Base-by-base conservation (phyloP, 2,888 invertebrate species). In the Clivina fossor region DNA sequence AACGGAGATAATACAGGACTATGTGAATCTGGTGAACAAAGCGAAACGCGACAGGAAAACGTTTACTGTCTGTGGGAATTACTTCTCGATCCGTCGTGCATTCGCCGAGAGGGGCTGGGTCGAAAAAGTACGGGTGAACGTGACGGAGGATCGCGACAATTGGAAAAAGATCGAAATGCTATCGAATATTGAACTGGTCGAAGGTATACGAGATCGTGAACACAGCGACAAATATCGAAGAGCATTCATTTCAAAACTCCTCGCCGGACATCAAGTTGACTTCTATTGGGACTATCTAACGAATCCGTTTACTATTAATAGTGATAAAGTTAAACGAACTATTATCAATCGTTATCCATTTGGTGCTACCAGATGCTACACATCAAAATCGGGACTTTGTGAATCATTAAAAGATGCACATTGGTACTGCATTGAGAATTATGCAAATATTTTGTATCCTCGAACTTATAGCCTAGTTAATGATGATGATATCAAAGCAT, bases 21-120 rank as follows among this genome's bases (percentile, higher is more conserved):
- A 80, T 20, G 79, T 77, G 70, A 69, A 64, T 2, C 67, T 74
- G 59, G 81, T 80, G 9, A 68, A 74, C 4, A 65, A 62, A 40
- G 82, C 82, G n/a, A 76, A 79, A 49, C 69, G 66, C 60, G 66
- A 76, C 8, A 73, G 71, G 51, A 81, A 80, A 71, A 78, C 80
- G 60, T 83, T 81, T 67, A 74, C 78, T 1, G 70, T 84, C 15
- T 73, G 75, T 44, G 84, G 84, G 3, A 66, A 65, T 37, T 81
- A 76, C 61, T 72, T 71, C 18, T 72, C 78, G 2, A 72, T 86
- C 7, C 73, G 82, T 38, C 76, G 75, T 60, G 83, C 86, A 0
- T 71, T 90, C 54, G 62, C 80, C 37, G 77, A 79, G 35, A 74
- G 85, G 5, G 88, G 88, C 0, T 90, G 89, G 89, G 73, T 89